Percentiles rank a stretch among this genome's conserved stretches.
Conservation (phyloP, 2,797 vertebrate species). For the Sylvilagus floridanus region DNA sequence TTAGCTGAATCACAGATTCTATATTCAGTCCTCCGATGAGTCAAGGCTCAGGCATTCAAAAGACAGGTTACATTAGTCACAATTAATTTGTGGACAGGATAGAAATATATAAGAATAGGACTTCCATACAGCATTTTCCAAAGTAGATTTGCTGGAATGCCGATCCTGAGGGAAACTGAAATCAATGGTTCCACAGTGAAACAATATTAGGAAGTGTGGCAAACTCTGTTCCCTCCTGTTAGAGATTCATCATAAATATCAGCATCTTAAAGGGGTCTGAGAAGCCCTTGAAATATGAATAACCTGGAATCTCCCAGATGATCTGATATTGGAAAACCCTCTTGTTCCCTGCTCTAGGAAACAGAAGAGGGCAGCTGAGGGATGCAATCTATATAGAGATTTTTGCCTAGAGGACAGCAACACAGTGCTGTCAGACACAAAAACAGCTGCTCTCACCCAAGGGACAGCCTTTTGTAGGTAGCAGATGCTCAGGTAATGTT, state of each 20-base stretch:
- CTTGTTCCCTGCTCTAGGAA: neutral
- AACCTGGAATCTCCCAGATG: neutral
- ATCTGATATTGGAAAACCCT: neutral
- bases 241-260: neutral
- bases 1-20: neutral
- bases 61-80: neutral
- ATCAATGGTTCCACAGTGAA: neutral
- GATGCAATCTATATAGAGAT: neutral
- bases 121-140: neutral
- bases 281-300: neutral
- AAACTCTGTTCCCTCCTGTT: neutral
- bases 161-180: constrained; percentile 6
- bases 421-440: neutral
- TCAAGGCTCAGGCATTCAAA: neutral
- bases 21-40: neutral
- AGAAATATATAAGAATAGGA: neutral
- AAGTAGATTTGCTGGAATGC: neutral
- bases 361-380: neutral
- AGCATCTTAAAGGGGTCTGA: neutral
- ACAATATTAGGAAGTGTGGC: neutral
- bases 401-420: constrained; percentile 21
- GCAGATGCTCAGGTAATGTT: neutral
- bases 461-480: neutral
- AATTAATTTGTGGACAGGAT: neutral
- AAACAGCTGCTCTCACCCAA: neutral